A percentile compares a stretch with the other conserved stretches of the same genome.
Conservation (phyloP, 2,113 vertebrate species). For the Tychaedon coryphoeus region DNA sequence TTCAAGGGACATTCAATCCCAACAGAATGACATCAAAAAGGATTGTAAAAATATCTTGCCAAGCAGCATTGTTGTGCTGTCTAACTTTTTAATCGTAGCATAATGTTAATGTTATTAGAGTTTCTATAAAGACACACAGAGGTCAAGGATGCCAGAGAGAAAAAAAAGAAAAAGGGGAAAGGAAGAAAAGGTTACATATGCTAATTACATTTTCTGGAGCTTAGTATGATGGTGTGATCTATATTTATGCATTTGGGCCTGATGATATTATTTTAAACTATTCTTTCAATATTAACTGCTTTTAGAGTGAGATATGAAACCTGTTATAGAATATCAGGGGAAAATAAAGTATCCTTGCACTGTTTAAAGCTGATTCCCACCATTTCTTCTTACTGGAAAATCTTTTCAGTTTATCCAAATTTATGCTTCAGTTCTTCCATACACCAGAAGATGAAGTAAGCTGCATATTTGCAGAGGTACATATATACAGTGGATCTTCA, state of each 20-base stretch:
- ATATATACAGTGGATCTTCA: background rate
- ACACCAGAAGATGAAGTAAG: background rate
- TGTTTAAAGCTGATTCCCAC: background rate
- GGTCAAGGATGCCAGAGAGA: conserved; percentile 64
- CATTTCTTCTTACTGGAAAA: background rate
- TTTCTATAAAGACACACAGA: conserved; percentile 58
- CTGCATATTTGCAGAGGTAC: background rate
- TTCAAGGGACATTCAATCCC: conserved; percentile 78
- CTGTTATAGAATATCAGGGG: background rate
- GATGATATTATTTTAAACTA: conserved; percentile 53
- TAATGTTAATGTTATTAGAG: conserved; percentile 72
- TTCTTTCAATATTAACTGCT: background rate
- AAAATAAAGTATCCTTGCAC: background rate
- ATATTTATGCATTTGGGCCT: conserved; percentile 4
- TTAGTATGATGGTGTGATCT: conserved; percentile 45
- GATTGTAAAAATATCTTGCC: conserved; percentile 73
- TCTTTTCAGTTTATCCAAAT: background rate
- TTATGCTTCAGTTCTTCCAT: background rate
- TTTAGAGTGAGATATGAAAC: background rate
- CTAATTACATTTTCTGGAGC: conserved; percentile 70
- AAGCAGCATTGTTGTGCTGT: conserved; percentile 66
- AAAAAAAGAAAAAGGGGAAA: background rate
- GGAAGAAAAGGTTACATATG: conserved; percentile 27
- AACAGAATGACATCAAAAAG: conserved; percentile 78
- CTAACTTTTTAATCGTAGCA: conserved; percentile 72